Evolutionary conservation across 2,113 vertebrate species (phyloP).

Genomic region (Pelecanoides urinatrix): DNA sequence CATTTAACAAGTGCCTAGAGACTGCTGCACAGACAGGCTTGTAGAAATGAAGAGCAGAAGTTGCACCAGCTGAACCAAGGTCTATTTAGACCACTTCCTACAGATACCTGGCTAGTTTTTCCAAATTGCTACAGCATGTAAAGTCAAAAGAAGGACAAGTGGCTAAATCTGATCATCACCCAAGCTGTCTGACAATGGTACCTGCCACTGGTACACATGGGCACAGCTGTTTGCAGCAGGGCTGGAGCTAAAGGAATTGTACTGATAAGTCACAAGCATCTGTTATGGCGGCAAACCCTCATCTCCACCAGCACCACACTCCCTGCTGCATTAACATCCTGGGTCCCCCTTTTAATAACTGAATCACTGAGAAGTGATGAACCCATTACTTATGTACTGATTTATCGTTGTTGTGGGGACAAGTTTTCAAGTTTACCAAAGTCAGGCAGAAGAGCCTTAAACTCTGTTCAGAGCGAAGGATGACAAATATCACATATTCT

Average conservation of each 20-base stretch:
- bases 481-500: not conserved
- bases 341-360: not conserved
- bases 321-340: not conserved
- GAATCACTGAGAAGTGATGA: not conserved
- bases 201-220: not conserved
- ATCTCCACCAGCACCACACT: not conserved
- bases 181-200: not conserved
- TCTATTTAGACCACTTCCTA: not conserved
- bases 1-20: conserved; percentile 44
- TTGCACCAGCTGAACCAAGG: not conserved
- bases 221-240: not conserved
- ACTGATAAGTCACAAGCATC: not conserved
- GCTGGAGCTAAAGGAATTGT: not conserved
- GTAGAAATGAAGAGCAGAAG: not conserved
- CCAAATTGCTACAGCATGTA: not conserved
- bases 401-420: not conserved
- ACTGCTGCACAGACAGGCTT: conserved; percentile 6
- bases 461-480: not conserved
- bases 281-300: not conserved
- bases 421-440: not conserved
- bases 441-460: not conserved
- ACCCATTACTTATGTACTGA: not conserved
- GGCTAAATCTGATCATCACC: not conserved
- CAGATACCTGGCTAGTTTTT: not conserved
- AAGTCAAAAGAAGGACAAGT: not conserved